Evolutionary conservation across 2,888 invertebrate genomes (phyloP).

Genomic region (Chymomyza procnemis): DNA sequence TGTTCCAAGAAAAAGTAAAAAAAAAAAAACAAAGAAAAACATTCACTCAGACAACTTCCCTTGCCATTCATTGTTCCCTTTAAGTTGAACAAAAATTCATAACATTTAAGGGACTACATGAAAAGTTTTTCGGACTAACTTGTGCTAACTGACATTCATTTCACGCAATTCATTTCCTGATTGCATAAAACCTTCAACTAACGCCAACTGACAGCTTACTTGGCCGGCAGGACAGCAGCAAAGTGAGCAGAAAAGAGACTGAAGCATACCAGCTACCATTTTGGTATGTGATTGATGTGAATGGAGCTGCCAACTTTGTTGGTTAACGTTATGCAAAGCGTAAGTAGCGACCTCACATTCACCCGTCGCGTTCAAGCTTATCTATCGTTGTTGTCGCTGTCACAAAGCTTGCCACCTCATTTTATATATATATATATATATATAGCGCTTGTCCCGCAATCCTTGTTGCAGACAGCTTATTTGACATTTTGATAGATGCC

Average conservation of each 20-base stretch:
- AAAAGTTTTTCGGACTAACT: background rate
- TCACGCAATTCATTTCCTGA: slow-evolving; percentile 52
- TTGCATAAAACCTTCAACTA: slow-evolving; percentile 24
- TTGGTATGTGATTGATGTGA: slow-evolving; percentile 44
- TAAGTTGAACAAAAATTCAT: background rate
- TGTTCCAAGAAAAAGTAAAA: no score
- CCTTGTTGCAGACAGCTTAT: slow-evolving; percentile 57
- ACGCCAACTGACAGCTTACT: background rate
- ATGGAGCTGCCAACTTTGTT: slow-evolving; percentile 4
- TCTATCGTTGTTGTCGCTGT: background rate
- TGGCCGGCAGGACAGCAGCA: slow-evolving; percentile 14
- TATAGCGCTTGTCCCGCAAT: background rate
- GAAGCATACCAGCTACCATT: slow-evolving; percentile 25
- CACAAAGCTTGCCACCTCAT: background rate
- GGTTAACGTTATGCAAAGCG: slow-evolving; percentile 34
- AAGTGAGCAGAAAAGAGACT: slow-evolving; percentile 34
- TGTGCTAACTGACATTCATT: slow-evolving; percentile 34
- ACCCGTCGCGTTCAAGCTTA: background rate
- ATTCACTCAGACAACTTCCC: background rate
- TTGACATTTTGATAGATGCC: slow-evolving; percentile 70
- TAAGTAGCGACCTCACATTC: background rate
- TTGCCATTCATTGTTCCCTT: background rate
- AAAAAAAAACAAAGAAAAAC: no score
- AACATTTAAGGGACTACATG: background rate
- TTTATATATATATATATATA: background rate